These are phyloP conservation scores for Antitype chi DNA, from an alignment of 2,888 invertebrate species.

Conservation along the genomic window DNA sequence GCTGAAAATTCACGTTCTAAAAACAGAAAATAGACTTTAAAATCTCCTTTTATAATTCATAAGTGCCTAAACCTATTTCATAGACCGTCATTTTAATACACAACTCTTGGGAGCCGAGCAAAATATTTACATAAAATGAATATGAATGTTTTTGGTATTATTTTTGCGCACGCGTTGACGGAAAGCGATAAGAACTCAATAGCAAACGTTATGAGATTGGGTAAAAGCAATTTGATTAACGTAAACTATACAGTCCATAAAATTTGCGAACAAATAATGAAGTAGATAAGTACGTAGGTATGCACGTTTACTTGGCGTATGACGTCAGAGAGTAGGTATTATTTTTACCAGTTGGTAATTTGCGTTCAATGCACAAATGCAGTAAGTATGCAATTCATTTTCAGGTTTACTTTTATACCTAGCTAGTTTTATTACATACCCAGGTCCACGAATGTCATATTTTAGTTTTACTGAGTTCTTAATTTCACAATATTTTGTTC, in stretches of 20 bases:
- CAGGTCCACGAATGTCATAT: not conserved
- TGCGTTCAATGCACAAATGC: conserved; percentile 1
- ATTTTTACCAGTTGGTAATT: conserved; percentile 20
- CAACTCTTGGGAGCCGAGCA: conserved; percentile 18
- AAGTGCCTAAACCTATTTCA: conserved; percentile 29
- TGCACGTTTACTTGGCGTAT: conserved; percentile 16
- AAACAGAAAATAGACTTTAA: conserved; percentile 10
- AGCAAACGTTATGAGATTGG: conserved; percentile 67
- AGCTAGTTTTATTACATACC: not conserved
- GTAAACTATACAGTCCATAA: conserved; percentile 64
- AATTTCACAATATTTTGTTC: not conserved
- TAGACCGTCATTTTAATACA: conserved; percentile 34
- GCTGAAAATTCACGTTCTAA: not conserved
- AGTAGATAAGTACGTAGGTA: conserved; percentile 36
- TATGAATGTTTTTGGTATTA: conserved; percentile 57
- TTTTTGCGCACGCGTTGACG: conserved; percentile 63
- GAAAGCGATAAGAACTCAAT: conserved; percentile 82
- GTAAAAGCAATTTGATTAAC: conserved; percentile 66
- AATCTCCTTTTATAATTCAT: conserved; percentile 42
- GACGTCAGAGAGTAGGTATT: conserved; percentile 33
- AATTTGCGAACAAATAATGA: conserved; percentile 58
- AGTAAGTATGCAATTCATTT: not conserved
- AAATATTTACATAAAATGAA: conserved; percentile 62
- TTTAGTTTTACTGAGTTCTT: not conserved
- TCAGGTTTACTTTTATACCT: not conserved